Conservation (phyloP, 2,113 vertebrate species). For the Clarias gariepinus region DNA sequence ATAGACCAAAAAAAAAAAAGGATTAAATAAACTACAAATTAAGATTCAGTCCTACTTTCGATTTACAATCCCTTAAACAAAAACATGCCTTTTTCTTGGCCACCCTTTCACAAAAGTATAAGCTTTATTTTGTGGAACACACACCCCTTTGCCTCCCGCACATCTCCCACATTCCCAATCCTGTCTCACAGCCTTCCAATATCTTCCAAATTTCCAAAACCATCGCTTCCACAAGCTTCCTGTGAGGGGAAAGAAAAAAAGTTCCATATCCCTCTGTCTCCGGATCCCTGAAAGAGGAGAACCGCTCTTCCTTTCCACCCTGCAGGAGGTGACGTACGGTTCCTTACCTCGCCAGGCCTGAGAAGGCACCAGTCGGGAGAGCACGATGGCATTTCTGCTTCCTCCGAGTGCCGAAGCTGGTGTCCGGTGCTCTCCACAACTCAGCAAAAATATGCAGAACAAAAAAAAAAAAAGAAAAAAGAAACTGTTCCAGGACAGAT, state of each 20-base stretch:
- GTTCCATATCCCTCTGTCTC: background rate
- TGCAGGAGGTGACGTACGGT: conserved; percentile 19
- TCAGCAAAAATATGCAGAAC: conserved; percentile 41
- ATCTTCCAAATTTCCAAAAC: conserved; percentile 1
- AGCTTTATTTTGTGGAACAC: background rate
- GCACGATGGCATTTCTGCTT: conserved; percentile 89
- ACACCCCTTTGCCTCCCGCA: conserved; percentile 5
- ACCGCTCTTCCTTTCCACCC: background rate
- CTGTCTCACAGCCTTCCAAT: background rate
- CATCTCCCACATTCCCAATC: background rate
- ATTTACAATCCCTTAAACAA: background rate
- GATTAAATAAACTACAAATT: background rate
- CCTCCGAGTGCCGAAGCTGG: conserved; percentile 47
- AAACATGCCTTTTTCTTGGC: background rate
- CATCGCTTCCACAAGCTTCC: background rate
- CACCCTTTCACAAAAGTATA: conserved; percentile 2
- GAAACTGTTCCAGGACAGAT: conserved; percentile 24
- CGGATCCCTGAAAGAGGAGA: background rate
- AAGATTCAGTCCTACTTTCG: background rate
- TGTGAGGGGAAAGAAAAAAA: background rate
- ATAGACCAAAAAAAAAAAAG: background rate
- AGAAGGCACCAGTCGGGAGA: conserved; percentile 88
- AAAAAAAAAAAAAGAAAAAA: background rate
- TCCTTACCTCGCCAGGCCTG: conserved; percentile 85
- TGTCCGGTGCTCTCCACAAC: conserved; percentile 47